Base-by-base conservation (phyloP, 2,888 invertebrate genomes). In the Chalcosyrphus nemorum region DNA sequence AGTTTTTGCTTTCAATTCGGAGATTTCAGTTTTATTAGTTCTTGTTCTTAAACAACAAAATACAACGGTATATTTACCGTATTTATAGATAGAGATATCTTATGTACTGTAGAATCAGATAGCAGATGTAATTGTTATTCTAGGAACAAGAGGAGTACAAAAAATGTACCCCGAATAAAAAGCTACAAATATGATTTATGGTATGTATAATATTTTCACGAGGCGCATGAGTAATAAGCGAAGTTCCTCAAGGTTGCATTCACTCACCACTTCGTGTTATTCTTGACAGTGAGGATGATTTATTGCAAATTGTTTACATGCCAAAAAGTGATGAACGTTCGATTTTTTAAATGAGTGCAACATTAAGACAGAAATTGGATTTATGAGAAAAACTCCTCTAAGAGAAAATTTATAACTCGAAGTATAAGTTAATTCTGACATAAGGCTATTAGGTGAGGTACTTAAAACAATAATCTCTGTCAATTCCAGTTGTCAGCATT, bases 61-160 rank as follows among this genome's bases (percentile, higher is more conserved):
- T 32, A 57, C 35, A 86, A 77, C 66, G 74, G 74, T 59, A 45
- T 45, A 61, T 68, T 66, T 54, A 80, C 75, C 75, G 75, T 75
- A 74, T 71, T 71, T 9, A 15, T 56, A 35, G 19, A 57, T 41
- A 57, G 19, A 68, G 17, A 59, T 43, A 38, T 56, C 24, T n/a
- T 19, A 21, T 68, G 5, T 29, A 29, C 24, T 29, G 45, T 17
- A 38, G 15, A 29, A 13, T 43, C n/a, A n/a, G n/a, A n/a, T n/a
- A n/a, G n/a, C n/a, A 0, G 17, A 32, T 70, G 32, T 70, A 32
- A 45, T 61, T 38, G 47, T 9, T 50, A 13, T 59, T 50, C 59
- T 38, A 59, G 71, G 45, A 70, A 35, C 43, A 54, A 9, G 24
- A 32, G 5, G n/a, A 4, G 7, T n/a, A n/a, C n/a, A n/a, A n/a